phyloP scores from a whole-genome alignment of 2,797 vertebrate species.

The Sebastes nivosus region DNA sequence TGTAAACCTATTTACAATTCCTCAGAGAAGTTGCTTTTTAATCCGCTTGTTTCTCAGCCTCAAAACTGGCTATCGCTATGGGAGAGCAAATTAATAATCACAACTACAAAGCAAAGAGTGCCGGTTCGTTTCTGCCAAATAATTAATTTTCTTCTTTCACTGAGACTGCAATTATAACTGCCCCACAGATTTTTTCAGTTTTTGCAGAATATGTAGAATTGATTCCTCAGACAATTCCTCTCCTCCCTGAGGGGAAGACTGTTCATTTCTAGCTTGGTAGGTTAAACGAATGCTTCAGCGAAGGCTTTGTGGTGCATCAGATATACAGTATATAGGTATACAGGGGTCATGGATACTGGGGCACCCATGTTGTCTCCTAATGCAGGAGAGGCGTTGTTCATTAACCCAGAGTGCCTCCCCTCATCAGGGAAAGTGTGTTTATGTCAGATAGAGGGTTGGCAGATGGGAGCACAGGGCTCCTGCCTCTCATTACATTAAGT shows the following conservation, averaged over 20 bases:
- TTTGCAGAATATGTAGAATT: slow-evolving; percentile 40
- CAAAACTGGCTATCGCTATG: slow-evolving; percentile 31
- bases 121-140: slow-evolving; percentile 61
- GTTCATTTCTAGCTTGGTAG: slow-evolving; percentile 32
- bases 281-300: slow-evolving; percentile 29
- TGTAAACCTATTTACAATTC: slow-evolving; percentile 54
- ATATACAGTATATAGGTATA: background rate
- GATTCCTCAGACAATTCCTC: slow-evolving; percentile 23
- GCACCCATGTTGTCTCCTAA: slow-evolving; percentile 53
- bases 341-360: slow-evolving; percentile 37
- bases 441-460: slow-evolving; percentile 67
- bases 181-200: slow-evolving; percentile 48
- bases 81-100: slow-evolving; percentile 69
- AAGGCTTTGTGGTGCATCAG: slow-evolving; percentile 16
- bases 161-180: slow-evolving; percentile 57
- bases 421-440: slow-evolving; percentile 82
- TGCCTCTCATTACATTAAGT: slow-evolving; percentile 79
- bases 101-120: slow-evolving; percentile 60
- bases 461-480: slow-evolving; percentile 49
- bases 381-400: slow-evolving; percentile 70
- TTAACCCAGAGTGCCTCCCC: slow-evolving; percentile 74
- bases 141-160: slow-evolving; percentile 65
- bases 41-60: slow-evolving; percentile 47
- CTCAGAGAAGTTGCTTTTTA: slow-evolving; percentile 45
- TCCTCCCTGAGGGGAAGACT: slow-evolving; percentile 1